Evolutionary conservation across 2,888 invertebrate species (phyloP), one percentile per base, ranked within the genome.

Genomic region (Folsomia manolachei): DNA sequence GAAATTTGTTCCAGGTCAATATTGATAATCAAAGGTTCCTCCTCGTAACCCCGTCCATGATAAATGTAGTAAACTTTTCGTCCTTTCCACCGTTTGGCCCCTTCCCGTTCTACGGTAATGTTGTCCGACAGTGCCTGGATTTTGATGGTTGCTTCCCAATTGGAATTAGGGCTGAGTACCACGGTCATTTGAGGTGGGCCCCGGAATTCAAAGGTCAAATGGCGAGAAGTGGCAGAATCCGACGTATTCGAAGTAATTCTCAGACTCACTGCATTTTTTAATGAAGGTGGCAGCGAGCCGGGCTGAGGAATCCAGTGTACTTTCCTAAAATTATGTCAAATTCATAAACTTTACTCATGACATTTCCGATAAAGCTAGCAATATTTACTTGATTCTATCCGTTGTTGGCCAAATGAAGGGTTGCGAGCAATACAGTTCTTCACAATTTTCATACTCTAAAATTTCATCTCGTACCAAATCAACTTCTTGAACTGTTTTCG

Each of bases 101-200:
- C 82, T 21, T 80, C 71, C 2, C 52, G 65, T 11, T 23, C 19
- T 1, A 66, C 39, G 0, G 81, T 82, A n/a, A 77, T 56, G 51
- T 4, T 56, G n/a, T 82, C 79, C 19, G 82, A 82, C 14, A 85
- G 77, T 4, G 83, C 83, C 85, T 85, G 85, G 18, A 77, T 71
- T 0, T 71, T 77, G 2, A 86, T 72, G 18, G 79, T 75, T 2
- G 65, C 65, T 1, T 52, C 65, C 26, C 83, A 82, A 23, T 82
- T 82, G 1, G 73, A 70, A 19, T 80, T 77, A 21, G 85, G 84
- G 18, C 82, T 82, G 21, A 86, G 75, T 70, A 83, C 83, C 19
- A 85, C 77, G 1, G 83, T 83, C 77, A 84, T 82, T 75, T 86
- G 85, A 74, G 84, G 83, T n/a, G 85, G 84, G 62, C 85, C 86